Conservation (phyloP, 2,888 invertebrate genomes). For the Pterostichus madidus region DNA sequence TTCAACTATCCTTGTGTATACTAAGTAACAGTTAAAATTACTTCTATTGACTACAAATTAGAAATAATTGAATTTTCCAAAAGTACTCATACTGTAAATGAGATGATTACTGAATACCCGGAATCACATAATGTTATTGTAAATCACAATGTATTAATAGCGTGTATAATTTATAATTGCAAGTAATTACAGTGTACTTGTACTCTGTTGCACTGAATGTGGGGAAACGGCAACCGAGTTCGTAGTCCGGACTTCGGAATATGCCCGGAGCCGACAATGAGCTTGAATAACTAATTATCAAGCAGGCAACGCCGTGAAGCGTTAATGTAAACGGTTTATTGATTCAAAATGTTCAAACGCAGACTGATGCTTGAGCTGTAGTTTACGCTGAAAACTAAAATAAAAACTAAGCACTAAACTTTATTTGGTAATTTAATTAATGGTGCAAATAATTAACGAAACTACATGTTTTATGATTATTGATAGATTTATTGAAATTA, state of each 20-base stretch:
- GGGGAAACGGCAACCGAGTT: neutral
- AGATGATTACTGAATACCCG: neutral
- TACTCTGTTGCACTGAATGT: neutral
- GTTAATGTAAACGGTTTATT: constrained; percentile 13
- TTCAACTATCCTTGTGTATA: no score
- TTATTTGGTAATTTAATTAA: no score
- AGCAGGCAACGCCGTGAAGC: constrained; percentile 27
- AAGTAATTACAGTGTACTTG: constrained; percentile 17
- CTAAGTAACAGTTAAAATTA: no score
- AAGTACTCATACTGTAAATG: neutral
- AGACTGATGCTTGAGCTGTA: neutral
- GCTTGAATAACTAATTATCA: constrained; percentile 24
- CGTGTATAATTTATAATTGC: constrained; percentile 30
- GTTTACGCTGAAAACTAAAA: constrained; percentile 21
- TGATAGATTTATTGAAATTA: no score
- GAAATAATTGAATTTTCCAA: constrained; percentile 21
- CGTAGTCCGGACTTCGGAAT: neutral
- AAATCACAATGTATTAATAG: constrained; percentile 36
- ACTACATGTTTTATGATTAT: no score
- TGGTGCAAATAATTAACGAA: no score
- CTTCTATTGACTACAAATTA: constrained; percentile 18
- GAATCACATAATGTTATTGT: constrained; percentile 6
- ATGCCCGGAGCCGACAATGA: constrained; percentile 3
- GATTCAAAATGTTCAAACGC: constrained; percentile 1
- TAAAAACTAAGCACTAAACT: no score